Conservation (phyloP, 2,797 vertebrate species). For the Enteromius thamalakanensis region DNA sequence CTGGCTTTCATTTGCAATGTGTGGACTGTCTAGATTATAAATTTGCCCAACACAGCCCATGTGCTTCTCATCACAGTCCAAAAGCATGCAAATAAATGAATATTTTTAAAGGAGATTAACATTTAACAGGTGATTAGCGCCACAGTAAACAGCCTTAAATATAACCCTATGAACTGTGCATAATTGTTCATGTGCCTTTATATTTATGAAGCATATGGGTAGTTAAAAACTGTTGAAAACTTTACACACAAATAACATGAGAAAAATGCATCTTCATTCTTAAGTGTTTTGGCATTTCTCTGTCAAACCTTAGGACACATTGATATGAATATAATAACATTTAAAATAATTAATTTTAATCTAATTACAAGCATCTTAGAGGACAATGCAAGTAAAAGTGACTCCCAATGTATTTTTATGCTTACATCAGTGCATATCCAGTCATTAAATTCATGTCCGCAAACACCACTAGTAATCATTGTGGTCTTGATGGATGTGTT, state of each 20-base stretch:
- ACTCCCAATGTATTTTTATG: not conserved
- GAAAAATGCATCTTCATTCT: too few species aligned
- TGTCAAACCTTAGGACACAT: too few species aligned
- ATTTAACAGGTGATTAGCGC: slow-evolving; percentile 4
- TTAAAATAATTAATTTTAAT: not conserved
- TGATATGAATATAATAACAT: too few species aligned
- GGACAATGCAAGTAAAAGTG: not conserved
- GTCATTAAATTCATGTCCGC: not conserved
- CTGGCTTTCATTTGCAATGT: slow-evolving; percentile 38
- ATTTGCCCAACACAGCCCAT: slow-evolving; percentile 48
- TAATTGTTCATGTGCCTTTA: not conserved
- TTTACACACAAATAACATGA: too few species aligned
- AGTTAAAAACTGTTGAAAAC: too few species aligned
- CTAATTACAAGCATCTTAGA: not conserved
- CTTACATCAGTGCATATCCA: not conserved
- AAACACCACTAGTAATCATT: not conserved
- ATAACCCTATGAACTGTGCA: not conserved
- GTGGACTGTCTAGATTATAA: slow-evolving; percentile 59
- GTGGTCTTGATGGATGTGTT: slow-evolving; percentile 21
- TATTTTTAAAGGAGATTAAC: not conserved
- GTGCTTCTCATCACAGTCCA: slow-evolving; percentile 62
- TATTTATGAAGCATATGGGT: not conserved
- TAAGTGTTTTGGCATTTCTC: too few species aligned
- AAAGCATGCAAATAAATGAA: slow-evolving; percentile 48
- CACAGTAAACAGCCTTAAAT: not conserved